phyloP scores from a whole-genome alignment of 1,140 invertebrate genomes.

The Harlomillsia oculata region DNA sequence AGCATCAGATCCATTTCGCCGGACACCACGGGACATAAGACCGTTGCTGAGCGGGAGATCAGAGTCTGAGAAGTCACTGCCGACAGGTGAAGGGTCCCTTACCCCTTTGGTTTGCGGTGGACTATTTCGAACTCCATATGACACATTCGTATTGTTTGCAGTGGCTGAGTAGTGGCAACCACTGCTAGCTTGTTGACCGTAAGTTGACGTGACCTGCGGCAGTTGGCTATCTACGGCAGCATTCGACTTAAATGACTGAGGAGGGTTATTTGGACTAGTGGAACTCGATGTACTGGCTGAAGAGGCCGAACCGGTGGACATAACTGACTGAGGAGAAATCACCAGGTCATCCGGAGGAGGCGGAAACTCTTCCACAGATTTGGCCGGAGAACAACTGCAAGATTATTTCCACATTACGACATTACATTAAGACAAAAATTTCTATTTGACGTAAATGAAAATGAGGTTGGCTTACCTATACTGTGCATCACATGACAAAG shows the following conservation, averaged over 20 bases:
- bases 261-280: conserved; percentile 30
- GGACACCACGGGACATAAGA: conserved; percentile 26
- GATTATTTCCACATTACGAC: neutral
- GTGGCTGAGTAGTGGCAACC: too few species aligned
- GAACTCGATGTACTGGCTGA: conserved; percentile 20
- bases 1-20: conserved; percentile 64
- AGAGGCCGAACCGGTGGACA: neutral
- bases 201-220: too few species aligned
- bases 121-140: too few species aligned
- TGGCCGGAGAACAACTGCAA: conserved; percentile 11
- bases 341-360: conserved; percentile 25
- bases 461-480: conserved; percentile 11
- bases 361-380: conserved; percentile 22
- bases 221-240: too few species aligned
- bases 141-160: too few species aligned
- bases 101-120: conserved; percentile 16
- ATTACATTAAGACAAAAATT: neutral
- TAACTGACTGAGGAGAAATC: conserved; percentile 7
- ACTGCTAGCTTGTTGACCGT: too few species aligned
- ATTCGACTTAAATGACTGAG: conserved; percentile 5
- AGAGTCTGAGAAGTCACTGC: conserved; percentile 30
- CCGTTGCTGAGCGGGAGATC: conserved; percentile 24
- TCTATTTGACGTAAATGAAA: neutral
- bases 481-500: conserved; percentile 27
- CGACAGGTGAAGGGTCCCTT: conserved; percentile 34